Base-by-base conservation (phyloP, 2,113 vertebrate species). In the Odontophorus gujanensis region DNA sequence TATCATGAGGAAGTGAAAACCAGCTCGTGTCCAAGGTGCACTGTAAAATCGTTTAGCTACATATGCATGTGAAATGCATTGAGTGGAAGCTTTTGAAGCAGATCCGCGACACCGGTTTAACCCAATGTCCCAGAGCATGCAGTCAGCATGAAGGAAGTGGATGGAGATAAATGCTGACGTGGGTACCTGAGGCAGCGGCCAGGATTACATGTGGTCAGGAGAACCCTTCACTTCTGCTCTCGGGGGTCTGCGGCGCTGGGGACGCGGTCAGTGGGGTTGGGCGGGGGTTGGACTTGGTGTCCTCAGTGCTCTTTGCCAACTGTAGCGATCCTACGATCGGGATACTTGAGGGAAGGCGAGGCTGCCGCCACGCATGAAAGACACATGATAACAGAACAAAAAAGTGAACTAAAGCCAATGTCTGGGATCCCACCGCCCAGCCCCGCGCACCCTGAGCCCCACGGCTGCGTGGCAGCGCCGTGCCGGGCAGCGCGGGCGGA, bases 21-120 rank as follows among this genome's bases (percentile, higher is more conserved):
- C 57, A 73, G 87, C 61, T 77, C 83, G 92, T 59, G 79, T 89
- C 72, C 80, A 91, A 88, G 80, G 59, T 83, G 61, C 65, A 47
- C 34, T 72, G 63, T 2, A 25, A 66, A 80, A 87, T 38, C 68
- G n/a, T 19, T 47, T 87, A 71, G 65, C 77, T 90, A 71, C 28
- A 19, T 2, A n/a, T 38, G 36, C 38, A 67, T 1, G 4, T 8
- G 8, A 55, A 82, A 45, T 75, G 38, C 71, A 86, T 92, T 90
- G 71, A 79, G 40, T 62, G 57, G 84, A 89, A 71, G 45, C 61
- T 87, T 80, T 80, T 45, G 32, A 80, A 87, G 74, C 8, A 55
- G 45, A 71, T 67, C 55, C 21, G 7, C 0, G 1, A 8, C 47
- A 68, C 2, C 2, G 45, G 36, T 59, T 90, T 82, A 71, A 74